These are phyloP conservation scores for Antennarius maculatus DNA, from an alignment of 2,797 vertebrate genomes.

Conservation along the genomic window DNA sequence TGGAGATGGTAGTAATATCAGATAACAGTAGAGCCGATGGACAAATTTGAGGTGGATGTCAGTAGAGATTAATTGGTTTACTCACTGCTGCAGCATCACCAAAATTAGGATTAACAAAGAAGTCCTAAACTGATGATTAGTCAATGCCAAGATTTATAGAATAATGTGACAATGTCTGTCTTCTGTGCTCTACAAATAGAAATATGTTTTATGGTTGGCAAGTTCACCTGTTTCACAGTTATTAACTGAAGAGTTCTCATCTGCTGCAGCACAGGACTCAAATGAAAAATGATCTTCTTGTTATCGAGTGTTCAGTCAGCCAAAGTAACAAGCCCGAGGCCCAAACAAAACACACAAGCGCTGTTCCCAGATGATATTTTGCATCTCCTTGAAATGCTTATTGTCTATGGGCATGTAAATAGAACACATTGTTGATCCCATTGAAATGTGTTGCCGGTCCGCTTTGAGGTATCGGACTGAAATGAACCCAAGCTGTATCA, in stretches of 20 bases:
- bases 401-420: constrained; percentile 3
- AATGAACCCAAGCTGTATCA: constrained; percentile 9
- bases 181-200: constrained; percentile 6
- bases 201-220: constrained; percentile 3
- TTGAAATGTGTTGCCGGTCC: constrained; percentile 15
- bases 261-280: constrained; percentile 4
- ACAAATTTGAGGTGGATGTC: too few relatives aligned
- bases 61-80: not conserved
- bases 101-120: not conserved
- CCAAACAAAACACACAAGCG: constrained; percentile 29
- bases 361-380: constrained; percentile 14
- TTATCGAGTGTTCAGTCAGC: constrained; percentile 39
- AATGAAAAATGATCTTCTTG: not conserved
- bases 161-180: not conserved
- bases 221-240: constrained; percentile 3
- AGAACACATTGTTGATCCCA: constrained; percentile 24
- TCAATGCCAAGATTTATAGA: not conserved
- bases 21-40: too few relatives aligned
- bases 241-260: constrained; percentile 8
- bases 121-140: not conserved
- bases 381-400: constrained; percentile 16
- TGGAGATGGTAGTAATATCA: too few relatives aligned
- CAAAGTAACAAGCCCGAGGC: constrained; percentile 34
- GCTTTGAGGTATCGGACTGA: constrained; percentile 1
- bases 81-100: not conserved